phyloP scores from a whole-genome alignment of 2,797 vertebrate genomes.

The Decapterus maruadsi region DNA sequence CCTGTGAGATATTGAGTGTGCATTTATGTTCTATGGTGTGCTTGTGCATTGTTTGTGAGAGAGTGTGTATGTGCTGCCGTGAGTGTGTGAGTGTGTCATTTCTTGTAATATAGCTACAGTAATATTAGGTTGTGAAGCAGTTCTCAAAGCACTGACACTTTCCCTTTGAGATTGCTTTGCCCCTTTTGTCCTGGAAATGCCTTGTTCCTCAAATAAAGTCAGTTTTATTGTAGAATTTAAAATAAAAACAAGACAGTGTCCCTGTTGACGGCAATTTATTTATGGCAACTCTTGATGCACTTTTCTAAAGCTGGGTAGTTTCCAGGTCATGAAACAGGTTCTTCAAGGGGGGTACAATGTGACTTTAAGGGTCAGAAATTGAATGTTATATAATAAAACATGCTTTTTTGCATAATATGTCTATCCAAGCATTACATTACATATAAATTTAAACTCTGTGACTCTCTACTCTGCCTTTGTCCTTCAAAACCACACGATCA shows the following conservation, averaged over 20 bases:
- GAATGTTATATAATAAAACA: constrained; percentile 3
- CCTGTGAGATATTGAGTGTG: constrained; percentile 82
- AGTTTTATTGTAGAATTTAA: constrained; percentile 41
- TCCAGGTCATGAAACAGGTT: constrained; percentile 49
- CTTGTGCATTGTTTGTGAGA: constrained; percentile 57
- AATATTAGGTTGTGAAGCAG: constrained; percentile 61
- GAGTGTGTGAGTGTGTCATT: constrained; percentile 29
- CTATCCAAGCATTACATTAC: constrained; percentile 1
- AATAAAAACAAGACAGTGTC: constrained; percentile 28
- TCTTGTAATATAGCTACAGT: constrained; percentile 67
- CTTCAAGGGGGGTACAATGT: constrained; percentile 50
- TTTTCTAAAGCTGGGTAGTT: constrained; percentile 54
- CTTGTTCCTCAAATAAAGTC: constrained; percentile 56
- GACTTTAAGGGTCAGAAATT: constrained; percentile 45
- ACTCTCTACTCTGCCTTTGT: constrained; percentile 15
- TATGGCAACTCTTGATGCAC: constrained; percentile 57
- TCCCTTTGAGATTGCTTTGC: constrained; percentile 74
- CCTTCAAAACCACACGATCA: constrained; percentile 44
- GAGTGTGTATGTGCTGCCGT: constrained; percentile 19
- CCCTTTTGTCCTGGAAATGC: constrained; percentile 73
- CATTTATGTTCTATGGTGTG: constrained; percentile 52
- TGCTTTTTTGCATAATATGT: constrained; percentile 16
- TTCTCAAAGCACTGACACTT: constrained; percentile 65
- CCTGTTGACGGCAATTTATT: constrained; percentile 50
- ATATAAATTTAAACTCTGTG: neutral